phyloP scores from a whole-genome alignment of 2,113 vertebrate species.

The Ochotona princeps region DNA sequence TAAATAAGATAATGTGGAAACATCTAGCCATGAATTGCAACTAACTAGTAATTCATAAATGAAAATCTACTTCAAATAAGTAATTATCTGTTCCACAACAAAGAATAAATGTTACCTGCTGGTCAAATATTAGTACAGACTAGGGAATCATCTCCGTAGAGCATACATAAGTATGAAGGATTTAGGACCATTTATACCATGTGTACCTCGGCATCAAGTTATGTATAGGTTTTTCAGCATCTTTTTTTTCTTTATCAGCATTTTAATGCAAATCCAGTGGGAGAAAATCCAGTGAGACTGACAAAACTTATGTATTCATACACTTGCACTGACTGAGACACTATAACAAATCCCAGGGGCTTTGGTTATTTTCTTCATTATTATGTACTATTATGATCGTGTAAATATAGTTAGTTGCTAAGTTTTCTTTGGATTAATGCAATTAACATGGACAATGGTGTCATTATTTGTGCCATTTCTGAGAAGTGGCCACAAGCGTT shows the following conservation, averaged over 20 bases:
- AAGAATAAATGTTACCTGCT: slow-evolving; percentile 25
- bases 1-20: background rate
- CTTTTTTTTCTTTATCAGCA: too few relatives aligned
- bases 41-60: background rate
- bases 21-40: background rate
- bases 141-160: background rate
- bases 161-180: background rate
- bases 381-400: background rate
- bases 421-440: slow-evolving; percentile 23
- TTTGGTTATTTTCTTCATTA: slow-evolving; percentile 35
- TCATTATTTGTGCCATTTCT: background rate
- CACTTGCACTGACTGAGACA: background rate
- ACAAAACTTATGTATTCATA: slow-evolving; percentile 2
- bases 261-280: slow-evolving; percentile 25
- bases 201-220: background rate
- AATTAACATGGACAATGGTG: background rate
- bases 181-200: background rate
- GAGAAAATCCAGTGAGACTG: background rate
- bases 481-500: background rate
- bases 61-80: background rate
- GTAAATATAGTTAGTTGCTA: slow-evolving; percentile 43
- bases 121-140: background rate
- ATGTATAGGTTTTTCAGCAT: background rate
- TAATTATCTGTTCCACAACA: background rate
- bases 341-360: slow-evolving; percentile 28